Percentiles rank a stretch among this genome's conserved stretches.
phyloP scores from a whole-genome alignment of 2,113 vertebrate species.

The Plectropomus leopardus region DNA sequence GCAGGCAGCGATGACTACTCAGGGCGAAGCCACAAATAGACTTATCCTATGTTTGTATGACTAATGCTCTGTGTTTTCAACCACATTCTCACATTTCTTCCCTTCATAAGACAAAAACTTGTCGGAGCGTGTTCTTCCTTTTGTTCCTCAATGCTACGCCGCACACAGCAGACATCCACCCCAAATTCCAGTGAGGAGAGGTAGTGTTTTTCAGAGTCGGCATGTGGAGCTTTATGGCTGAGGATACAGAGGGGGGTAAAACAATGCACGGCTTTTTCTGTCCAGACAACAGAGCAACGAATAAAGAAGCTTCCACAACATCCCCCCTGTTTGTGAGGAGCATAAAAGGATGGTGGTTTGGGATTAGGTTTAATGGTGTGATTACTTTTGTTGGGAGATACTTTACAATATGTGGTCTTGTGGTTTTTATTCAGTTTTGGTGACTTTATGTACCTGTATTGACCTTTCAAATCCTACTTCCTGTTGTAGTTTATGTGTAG shows the following conservation, averaged over 20 bases:
- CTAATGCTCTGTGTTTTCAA: constrained; percentile 59
- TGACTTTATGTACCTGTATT: neutral
- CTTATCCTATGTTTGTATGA: constrained; percentile 45
- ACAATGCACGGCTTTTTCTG: constrained; percentile 48
- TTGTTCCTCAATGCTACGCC: constrained; percentile 55
- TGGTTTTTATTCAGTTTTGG: constrained; percentile 13
- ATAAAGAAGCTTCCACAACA: constrained; percentile 34
- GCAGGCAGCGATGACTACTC: constrained; percentile 55
- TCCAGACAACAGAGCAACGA: constrained; percentile 46
- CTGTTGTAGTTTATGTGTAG: neutral
- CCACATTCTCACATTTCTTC: constrained; percentile 71
- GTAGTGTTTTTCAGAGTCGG: constrained; percentile 60
- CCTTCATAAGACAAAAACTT: constrained; percentile 59
- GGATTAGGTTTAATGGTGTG: constrained; percentile 9
- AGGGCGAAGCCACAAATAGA: constrained; percentile 41
- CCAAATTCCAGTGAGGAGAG: constrained; percentile 64
- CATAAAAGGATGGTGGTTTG: constrained; percentile 43
- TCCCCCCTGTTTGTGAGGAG: constrained; percentile 5
- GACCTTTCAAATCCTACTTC: neutral
- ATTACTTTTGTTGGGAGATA: constrained; percentile 2
- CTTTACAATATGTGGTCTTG: neutral
- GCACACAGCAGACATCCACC: constrained; percentile 56
- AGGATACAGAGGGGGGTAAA: neutral
- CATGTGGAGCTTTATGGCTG: constrained; percentile 57
- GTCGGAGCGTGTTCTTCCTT: constrained; percentile 64